These are phyloP conservation scores for Microtus montanus DNA, from an alignment of 2,113 vertebrate genomes.

Conservation along the genomic window DNA sequence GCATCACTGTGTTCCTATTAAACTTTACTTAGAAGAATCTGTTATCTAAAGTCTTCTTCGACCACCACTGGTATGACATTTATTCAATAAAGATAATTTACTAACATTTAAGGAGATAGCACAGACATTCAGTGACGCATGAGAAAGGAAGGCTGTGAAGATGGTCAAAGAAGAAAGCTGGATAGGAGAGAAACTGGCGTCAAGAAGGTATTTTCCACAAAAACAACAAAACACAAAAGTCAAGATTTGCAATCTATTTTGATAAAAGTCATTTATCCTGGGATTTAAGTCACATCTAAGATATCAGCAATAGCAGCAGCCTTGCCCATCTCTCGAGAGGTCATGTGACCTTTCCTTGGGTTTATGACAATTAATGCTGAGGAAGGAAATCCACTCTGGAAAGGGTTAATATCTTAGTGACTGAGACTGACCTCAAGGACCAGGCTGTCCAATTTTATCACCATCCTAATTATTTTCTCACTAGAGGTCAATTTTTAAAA, in stretches of 20 bases:
- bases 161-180: background rate
- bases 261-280: background rate
- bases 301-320: background rate
- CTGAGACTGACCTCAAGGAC: background rate
- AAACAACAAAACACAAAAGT: background rate
- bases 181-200: background rate
- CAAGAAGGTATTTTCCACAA: background rate
- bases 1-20: background rate
- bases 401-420: conserved; percentile 2
- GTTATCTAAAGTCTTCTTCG: background rate
- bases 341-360: background rate
- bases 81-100: conserved; percentile 16
- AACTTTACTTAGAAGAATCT: background rate
- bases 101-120: background rate
- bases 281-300: background rate
- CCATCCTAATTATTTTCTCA: background rate
- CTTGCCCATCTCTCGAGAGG: background rate
- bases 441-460: background rate
- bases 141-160: background rate
- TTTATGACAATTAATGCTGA: background rate
- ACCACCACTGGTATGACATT: background rate
- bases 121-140: background rate
- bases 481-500: conserved; percentile 1
- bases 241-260: conserved; percentile 15
- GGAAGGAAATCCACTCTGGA: background rate